Conservation (phyloP, 1,140 invertebrate genomes). For the Trypoxylus dichotomus region DNA sequence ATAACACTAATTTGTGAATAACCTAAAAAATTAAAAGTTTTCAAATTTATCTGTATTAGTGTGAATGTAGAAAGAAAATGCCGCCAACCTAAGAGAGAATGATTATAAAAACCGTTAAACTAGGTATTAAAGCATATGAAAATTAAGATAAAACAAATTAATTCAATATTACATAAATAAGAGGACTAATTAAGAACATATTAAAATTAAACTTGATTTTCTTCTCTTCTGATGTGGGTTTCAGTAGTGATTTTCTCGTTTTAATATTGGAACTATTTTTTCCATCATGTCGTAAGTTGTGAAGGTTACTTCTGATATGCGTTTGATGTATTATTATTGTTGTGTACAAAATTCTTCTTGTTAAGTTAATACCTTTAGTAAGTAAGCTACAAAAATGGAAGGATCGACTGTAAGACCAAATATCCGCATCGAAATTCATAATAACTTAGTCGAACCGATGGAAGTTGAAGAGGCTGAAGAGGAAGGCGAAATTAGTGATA, state of each 20-base stretch:
- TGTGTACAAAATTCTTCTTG: not conserved
- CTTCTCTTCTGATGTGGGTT: too few relatives aligned
- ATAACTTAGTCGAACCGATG: constrained; percentile 45
- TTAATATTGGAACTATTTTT: not conserved
- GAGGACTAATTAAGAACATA: too few relatives aligned
- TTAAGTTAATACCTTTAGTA: not conserved
- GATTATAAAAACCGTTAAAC: too few relatives aligned
- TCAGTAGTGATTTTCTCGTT: not conserved
- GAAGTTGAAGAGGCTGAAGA: constrained; percentile 46
- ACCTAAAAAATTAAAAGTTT: not conserved
- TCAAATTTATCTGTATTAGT: not conserved
- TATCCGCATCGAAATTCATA: constrained; percentile 52
- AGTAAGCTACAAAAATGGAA: constrained; percentile 25
- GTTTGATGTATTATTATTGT: not conserved
- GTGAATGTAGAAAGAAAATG: too few relatives aligned
- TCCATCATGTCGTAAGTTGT: not conserved
- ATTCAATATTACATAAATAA: too few relatives aligned
- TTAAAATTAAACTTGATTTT: too few relatives aligned
- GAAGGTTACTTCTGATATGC: not conserved
- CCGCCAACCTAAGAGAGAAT: too few relatives aligned
- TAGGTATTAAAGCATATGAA: too few relatives aligned
- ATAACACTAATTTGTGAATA: not conserved
- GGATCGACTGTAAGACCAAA: constrained; percentile 37
- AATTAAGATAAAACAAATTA: too few relatives aligned
- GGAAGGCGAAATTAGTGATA: constrained; percentile 58